Percentiles rank a stretch among this genome's conserved stretches.
Conservation (phyloP, 2,797 vertebrate genomes). For the Forpus xanthops region DNA sequence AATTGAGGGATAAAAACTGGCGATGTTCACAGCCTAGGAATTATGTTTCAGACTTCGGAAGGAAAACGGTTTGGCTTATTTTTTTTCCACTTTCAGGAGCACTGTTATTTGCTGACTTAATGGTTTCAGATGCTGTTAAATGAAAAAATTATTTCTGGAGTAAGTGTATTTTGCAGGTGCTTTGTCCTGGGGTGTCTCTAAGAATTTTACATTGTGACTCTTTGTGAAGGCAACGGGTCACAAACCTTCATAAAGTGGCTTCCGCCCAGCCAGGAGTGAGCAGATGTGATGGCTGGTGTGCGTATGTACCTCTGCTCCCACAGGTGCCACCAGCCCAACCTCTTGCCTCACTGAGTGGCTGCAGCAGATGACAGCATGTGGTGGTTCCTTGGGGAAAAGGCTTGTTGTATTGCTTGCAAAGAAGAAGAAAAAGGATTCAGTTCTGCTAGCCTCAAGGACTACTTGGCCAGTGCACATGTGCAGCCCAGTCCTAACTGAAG, state of each 20-base stretch:
- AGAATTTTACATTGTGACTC: background rate
- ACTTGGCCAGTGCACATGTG: background rate
- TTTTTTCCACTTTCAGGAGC: slow-evolving; percentile 40
- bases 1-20: background rate
- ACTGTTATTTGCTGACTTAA: slow-evolving; percentile 37
- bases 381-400: background rate
- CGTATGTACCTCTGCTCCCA: background rate
- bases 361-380: background rate
- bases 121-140: slow-evolving; percentile 38
- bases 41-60: slow-evolving; percentile 54
- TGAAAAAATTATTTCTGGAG: background rate
- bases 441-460: background rate
- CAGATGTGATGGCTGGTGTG: background rate
- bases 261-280: background rate
- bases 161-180: slow-evolving; percentile 52
- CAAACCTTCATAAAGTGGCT: background rate
- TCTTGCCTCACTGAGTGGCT: background rate
- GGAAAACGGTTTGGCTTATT: slow-evolving; percentile 27
- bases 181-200: background rate
- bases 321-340: rapidly evolving
- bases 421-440: background rate
- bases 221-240: background rate
- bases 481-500: background rate
- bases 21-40: background rate
- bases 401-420: background rate